Evolutionary conservation across 2,113 vertebrate genomes (phyloP), one percentile per base, ranked within the genome.

Genomic region (Esox niger): DNA sequence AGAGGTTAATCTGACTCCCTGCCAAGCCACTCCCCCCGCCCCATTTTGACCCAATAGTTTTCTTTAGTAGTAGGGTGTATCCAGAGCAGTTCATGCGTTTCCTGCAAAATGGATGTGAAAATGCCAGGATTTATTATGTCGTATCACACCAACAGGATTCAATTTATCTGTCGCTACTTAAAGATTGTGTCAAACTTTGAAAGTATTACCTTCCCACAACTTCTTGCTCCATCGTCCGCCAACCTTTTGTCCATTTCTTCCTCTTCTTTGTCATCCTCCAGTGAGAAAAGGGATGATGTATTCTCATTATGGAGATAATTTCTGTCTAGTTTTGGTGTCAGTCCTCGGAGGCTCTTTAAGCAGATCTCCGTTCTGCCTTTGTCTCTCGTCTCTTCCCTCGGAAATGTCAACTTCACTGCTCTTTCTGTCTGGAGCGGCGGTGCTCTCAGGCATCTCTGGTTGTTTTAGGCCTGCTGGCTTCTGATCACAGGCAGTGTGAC

Each of bases 401-500:
- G 60, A 79, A 85, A 79, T 83, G 67, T 66, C 76, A 82, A 21
- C 68, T 59, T 67, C 2, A 29, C 68, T 25, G 4, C 56, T 10
- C 2, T 68, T 52, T 46, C 29, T 38, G 35, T 54, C 57, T 30
- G 23, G 32, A 26, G 7, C 82, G 76, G 21, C 74, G 75, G 72
- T 29, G 74, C 72, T 62, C 74, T 55, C 54, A 49, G 63, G 17
- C 26, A 0, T 74, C 64, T 62, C 63, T 62, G 26, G 63, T 72
- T 72, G n/a, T 57, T 43, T 56, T 62, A 6, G 66, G 66, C 64
- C 83, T 46, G 30, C 26, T 77, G 79, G 79, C 80, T 82, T 88
- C 31, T 87, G 80, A 79, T 79, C 63, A 15, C 46, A 38, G 66
- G 59, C 70, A 1, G n/a, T 52, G 65, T 80, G 82, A 87, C 81